Evolutionary conservation across 2,113 vertebrate species (phyloP), one percentile per base, ranked within the genome.

Genomic region (Furnarius figulus): DNA sequence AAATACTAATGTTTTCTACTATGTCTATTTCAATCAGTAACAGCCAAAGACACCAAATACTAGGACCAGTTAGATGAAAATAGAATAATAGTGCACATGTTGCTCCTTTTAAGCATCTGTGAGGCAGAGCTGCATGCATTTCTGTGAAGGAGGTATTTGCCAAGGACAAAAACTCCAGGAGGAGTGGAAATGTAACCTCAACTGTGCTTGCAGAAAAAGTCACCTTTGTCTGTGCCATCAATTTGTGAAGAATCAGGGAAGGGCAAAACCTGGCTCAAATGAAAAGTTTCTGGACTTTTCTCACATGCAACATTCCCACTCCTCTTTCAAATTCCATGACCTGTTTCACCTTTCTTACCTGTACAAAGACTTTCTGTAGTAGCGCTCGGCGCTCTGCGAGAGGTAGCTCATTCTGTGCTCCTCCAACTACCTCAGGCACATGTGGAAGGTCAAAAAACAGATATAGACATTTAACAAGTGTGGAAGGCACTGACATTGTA

Each of bases 401-500:
- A 76, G 99, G 99, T 93, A 99, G 98, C 82, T 99, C 99, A 33
- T 98, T 99, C 98, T 99, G 99, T 55, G 98, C 98, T 93, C 98
- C 99, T 75, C 98, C 98, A 37, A 98, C 99, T 67, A 98, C 98
- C 97, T 99, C 99, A 75, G 98, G 98, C 98, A 99, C 99, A 95
- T 99, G 99, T 87, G 99, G 99, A 97, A 99, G 98, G 98, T 99
- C 99, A 93, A 99, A 99, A 98, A 99, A 99, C 98, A 99, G 98
- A 98, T 99, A 99, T 4, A 99, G 98, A 96, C 99, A 99, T 98
- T 99, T 99, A 75, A 99, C 99, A 97, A 99, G 98, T 1, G 99
- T 99, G 98, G 99, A 99, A 96, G 99, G 99, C 79, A 99, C 99
- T 3, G 99, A 99, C 99, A 99, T 99, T 65, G 99, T 99, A 44